Percentiles rank a stretch among this genome's conserved stretches.
Evolutionary conservation across 2,113 vertebrate genomes (phyloP).

Genomic region (Echinops telfairi): DNA sequence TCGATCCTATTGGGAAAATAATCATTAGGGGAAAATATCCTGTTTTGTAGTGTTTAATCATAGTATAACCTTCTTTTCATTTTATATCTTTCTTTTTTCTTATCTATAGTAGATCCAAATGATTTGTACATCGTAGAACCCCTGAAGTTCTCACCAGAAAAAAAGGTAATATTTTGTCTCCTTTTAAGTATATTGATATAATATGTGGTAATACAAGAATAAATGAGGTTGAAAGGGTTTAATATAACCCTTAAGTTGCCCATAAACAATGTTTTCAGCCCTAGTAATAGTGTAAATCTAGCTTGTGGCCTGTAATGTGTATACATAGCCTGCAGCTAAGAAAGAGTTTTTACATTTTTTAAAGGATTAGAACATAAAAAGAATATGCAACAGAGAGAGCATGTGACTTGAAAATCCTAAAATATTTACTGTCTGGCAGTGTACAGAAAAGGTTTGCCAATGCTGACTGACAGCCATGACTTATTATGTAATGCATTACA

Average conservation of each 20-base stretch:
- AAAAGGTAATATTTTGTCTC: conserved; percentile 93
- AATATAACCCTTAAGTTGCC: neutral
- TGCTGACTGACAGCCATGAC: neutral
- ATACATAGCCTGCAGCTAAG: neutral
- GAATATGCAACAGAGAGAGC: neutral
- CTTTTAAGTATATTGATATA: conserved; percentile 13
- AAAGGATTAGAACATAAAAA: conserved; percentile 38
- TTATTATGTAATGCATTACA: neutral
- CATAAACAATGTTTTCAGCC: conserved; percentile 9
- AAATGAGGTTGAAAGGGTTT: conserved; percentile 15
- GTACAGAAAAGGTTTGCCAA: neutral
- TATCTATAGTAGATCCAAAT: conserved; percentile 93
- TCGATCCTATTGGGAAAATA: conserved; percentile 29
- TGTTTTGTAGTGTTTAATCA: conserved; percentile 25
- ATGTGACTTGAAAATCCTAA: neutral
- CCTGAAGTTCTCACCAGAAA: conserved; percentile 98
- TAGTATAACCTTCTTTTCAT: conserved; percentile 35
- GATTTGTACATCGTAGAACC: conserved; percentile 99
- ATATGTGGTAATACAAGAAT: conserved; percentile 3
- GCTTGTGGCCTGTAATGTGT: too few relatives aligned
- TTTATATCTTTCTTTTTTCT: conserved; percentile 80
- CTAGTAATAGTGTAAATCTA: conserved; percentile 30
- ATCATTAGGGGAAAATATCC: neutral
- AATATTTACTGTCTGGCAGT: neutral
- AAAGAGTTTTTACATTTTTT: conserved; percentile 21